Evolutionary conservation across 2,888 invertebrate species (phyloP).

Genomic region (Athripsodes cinereus): DNA sequence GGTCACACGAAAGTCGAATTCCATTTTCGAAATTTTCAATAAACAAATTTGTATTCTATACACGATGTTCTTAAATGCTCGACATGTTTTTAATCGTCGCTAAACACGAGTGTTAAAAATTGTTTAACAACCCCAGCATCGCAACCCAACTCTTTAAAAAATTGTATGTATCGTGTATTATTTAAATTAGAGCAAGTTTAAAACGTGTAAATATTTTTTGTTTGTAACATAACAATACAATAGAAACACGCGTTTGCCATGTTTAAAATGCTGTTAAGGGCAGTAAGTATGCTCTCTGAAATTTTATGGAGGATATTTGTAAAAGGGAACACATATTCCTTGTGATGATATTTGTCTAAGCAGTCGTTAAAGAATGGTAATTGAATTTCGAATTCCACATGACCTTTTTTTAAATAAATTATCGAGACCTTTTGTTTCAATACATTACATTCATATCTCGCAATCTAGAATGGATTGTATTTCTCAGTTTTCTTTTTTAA

Average conservation of each 20-base stretch:
- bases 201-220: conserved; percentile 8
- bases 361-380: background rate
- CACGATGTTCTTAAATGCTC: background rate
- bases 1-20: conserved; percentile 1
- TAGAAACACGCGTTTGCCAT: background rate
- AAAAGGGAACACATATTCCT: background rate
- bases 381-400: background rate
- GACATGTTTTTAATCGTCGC: background rate
- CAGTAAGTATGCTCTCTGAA: background rate
- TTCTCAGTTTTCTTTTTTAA: no score
- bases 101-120: background rate
- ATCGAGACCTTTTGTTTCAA: no score
- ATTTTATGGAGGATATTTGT: background rate
- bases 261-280: conserved; percentile 4
- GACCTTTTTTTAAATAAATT: no score
- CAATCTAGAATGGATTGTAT: no score
- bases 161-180: conserved; percentile 1
- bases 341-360: background rate
- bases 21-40: background rate
- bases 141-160: background rate
- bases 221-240: background rate
- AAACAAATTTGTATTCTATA: background rate
- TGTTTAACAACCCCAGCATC: background rate
- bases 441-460: no score
- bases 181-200: conserved; percentile 9